Base-by-base conservation (phyloP, 23 tunicate species). In the Diplosoma virens region DNA sequence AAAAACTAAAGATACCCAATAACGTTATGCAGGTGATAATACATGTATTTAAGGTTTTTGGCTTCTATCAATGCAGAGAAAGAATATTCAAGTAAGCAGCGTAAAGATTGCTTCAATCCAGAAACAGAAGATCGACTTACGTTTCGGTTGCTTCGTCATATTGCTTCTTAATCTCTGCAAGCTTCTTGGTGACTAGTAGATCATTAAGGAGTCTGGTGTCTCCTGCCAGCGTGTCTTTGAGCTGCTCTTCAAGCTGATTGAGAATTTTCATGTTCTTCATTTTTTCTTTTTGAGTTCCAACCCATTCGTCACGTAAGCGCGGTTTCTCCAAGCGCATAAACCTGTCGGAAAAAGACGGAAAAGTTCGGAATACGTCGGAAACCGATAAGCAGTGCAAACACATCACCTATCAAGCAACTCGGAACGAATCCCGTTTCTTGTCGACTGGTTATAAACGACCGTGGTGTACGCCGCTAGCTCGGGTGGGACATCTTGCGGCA, bases 401-500 rank as follows among this genome's bases (percentile, higher is more conserved):
- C 50, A 7, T 41, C 32, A 92, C 97, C 97, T 84, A 72, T 85
- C 87, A 31, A 92, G 67, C 20, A 92, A 71, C 54, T 92, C 87
- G 25, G 46, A n/a, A 36, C 87, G 80, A 0, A 92, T 56, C 20
- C 87, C 91, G 16, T 92, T 92, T 25, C 92, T 73, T n/a, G 92
- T 81, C 17, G 87, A 67, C 55, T 92, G 97, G 35, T 67, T 77
- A 66, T 85, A 81, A 0, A 92, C 76, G 50, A 92, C 37, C 0
- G 87, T 81, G 1, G 97, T 92, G 79, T 92, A 85, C 0, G 97
- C 91, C 37, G 92, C 87, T 25, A 92, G 67, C 89, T 92, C 97
- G 36, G 92, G 91, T 74, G 97, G 97, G 76, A 92, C 81, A 69
- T 81, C 76, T 81, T 92, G 97, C 56, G 97, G 97, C 23, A 77